These are phyloP conservation scores for Dromaius novaehollandiae DNA, from an alignment of 2,113 vertebrate genomes.

Conservation along the genomic window DNA sequence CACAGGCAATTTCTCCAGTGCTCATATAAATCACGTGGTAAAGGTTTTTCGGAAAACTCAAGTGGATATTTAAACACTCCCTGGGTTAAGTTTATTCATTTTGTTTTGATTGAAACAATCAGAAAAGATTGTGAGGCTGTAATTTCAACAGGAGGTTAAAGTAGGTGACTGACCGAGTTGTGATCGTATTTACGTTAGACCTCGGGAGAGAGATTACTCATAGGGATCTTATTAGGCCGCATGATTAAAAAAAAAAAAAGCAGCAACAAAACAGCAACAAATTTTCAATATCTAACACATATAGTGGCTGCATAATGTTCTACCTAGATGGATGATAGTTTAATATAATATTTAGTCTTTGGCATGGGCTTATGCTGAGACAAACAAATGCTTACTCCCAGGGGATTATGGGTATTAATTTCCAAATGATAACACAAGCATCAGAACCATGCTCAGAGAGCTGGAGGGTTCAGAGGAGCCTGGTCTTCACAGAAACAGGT, in stretches of 20 bases:
- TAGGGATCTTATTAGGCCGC: conserved; percentile 73
- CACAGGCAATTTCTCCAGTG: conserved; percentile 77
- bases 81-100: conserved; percentile 44
- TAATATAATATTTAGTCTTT: conserved; percentile 72
- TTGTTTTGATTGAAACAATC: conserved; percentile 81
- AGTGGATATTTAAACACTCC: conserved; percentile 76
- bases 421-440: conserved; percentile 68
- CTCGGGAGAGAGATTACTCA: conserved; percentile 70
- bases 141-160: conserved; percentile 77
- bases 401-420: conserved; percentile 75
- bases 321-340: conserved; percentile 62
- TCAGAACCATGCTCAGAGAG: conserved; percentile 48
- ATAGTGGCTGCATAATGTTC: conserved; percentile 58
- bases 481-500: conserved; percentile 46
- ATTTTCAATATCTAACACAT: conserved; percentile 64
- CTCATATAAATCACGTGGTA: conserved; percentile 75
- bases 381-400: conserved; percentile 63
- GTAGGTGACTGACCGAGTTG: conserved; percentile 73
- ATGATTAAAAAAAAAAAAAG: conserved; percentile 75
- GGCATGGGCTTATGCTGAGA: conserved; percentile 68
- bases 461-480: conserved; percentile 53
- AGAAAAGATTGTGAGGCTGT: conserved; percentile 69
- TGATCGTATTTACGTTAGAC: conserved; percentile 69
- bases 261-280: conserved; percentile 45
- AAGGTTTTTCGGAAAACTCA: conserved; percentile 74